These are phyloP conservation scores for Phacellophora camtschatica DNA, from an alignment of 30 jellyfish, hydroid and myxozoan genomes.

Conservation along the genomic window DNA sequence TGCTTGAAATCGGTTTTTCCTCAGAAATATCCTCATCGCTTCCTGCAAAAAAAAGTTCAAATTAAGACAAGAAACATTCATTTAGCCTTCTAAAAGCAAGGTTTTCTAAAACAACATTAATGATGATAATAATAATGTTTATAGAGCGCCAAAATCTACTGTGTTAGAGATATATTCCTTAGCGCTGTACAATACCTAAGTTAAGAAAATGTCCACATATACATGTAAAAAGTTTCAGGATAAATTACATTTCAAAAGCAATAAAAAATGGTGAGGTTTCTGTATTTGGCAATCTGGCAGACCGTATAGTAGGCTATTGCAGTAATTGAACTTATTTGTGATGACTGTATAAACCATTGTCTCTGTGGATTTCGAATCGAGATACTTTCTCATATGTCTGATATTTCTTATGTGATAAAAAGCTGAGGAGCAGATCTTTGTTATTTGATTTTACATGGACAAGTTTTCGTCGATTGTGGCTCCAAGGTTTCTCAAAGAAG, in stretches of 20 bases:
- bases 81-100: background rate
- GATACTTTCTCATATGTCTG: background rate
- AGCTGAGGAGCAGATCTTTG: background rate
- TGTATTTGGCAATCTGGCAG: background rate
- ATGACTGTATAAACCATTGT: constrained; percentile 42
- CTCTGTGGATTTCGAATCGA: constrained; percentile 38
- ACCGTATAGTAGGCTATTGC: constrained; percentile 26
- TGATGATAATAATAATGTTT: no score
- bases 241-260: no score
- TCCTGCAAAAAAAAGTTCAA: background rate
- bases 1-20: background rate
- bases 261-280: no score
- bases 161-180: no score
- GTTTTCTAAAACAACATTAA: no score
- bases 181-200: no score
- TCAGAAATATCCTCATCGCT: background rate
- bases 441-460: constrained; percentile 15
- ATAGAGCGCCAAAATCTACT: no score
- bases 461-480: constrained; percentile 4
- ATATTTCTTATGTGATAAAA: background rate
- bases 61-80: background rate
- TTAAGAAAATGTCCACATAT: no score
- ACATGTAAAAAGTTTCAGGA: no score
- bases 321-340: constrained; percentile 38
- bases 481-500: constrained; percentile 9